Evolutionary conservation across 1,140 invertebrate genomes (phyloP), one percentile per base, ranked within the genome.

Genomic region (Mycetomoellerius zeteki): DNA sequence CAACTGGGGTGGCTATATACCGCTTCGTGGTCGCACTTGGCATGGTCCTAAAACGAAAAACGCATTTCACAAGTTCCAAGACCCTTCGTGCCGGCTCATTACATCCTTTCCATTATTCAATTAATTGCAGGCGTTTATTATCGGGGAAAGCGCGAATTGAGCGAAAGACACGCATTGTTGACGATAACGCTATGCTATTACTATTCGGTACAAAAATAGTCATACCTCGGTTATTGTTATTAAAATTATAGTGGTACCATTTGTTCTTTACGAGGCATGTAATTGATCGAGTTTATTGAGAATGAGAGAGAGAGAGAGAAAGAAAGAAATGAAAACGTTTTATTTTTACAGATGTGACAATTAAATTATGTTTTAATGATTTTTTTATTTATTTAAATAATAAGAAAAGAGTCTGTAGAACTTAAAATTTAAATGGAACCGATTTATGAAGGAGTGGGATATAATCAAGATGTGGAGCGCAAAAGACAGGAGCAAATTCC

Each of bases 41-140:
- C 88, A 85, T 84, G 78, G 81, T 87, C 87, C 86, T 88, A 89
- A 92, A 91, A 88, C 90, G 90, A 92, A 92, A 91, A 91, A 81
- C 88, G 52, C 58, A 56, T 65, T 58, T 56, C 30, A 77, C 75
- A 65, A 78, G 84, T 30, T 27, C 19, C 19, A 21, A 27, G 4
- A 54, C 62, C 27, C 72, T 43, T 65, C 27, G 87, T 30, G 88
- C 81, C 67, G 92, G 90, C 89, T 93, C 90, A 93, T 94, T 94
- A 93, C 91, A 76, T 86, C 88, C 91, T 92, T 93, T 93, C 90
- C 90, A 92, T 93, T 94, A 93, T 94, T 93, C 91, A 93, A 94
- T 94, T 94, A 93, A 94, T 93, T 91, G 90, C 72, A 71, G 86
- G 87, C 91, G 91, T 94, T 93, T 94, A 92, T 94, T 92, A 91